Base-by-base conservation (phyloP, 1,140 invertebrate species). In the Epicauta chinensis region DNA sequence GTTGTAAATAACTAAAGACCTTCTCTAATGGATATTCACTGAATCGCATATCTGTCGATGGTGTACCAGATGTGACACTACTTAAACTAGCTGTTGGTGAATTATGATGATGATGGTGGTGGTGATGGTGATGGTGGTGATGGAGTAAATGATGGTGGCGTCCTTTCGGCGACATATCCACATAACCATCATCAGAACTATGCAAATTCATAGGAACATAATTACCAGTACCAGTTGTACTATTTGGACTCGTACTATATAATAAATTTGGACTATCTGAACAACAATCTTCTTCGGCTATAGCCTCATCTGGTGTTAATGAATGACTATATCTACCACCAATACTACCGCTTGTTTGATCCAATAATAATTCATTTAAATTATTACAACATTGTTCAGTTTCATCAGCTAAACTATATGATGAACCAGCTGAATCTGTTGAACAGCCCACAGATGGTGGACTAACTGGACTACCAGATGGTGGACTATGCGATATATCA, bases 1-100 rank as follows among this genome's bases (percentile, higher is more conserved):
- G 76, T 3, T 77, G 68, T 11, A 85, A 73, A 53, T 78, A 84
- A 6, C 81, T 79, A 10, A 73, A 72, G 1, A 83, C 82, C 66
- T 84, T 84, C 39, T 86, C 83, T 14, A 85, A 63, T 31, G 78
- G 77, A 69, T 80, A 84, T 53, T 84, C 82, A 0, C 75, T 74
- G 49, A 82, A 81, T 0, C 75, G 69, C 48, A 64, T 59, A 59
- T 83, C 81, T 13, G 76, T 81, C 37, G 80, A 82, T 16, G 81
- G 81, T 3, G 81, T 84, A 12, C 86, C 85, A 9, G 84, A 87
- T 16, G 84, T 86, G 1, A 89, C 77, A 17, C 84, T 87, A 61
- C 82, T 84, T 58, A 78, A 80, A 58, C 83, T 77, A 73, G 55
- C 78, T 51, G 64, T 75, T 57, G 74, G 80, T 1, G 81, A 83